Percentiles rank a stretch among this genome's conserved stretches.
These are phyloP conservation scores for Psilopsiagon aymara DNA, from an alignment of 2,113 vertebrate species.

Conservation along the genomic window DNA sequence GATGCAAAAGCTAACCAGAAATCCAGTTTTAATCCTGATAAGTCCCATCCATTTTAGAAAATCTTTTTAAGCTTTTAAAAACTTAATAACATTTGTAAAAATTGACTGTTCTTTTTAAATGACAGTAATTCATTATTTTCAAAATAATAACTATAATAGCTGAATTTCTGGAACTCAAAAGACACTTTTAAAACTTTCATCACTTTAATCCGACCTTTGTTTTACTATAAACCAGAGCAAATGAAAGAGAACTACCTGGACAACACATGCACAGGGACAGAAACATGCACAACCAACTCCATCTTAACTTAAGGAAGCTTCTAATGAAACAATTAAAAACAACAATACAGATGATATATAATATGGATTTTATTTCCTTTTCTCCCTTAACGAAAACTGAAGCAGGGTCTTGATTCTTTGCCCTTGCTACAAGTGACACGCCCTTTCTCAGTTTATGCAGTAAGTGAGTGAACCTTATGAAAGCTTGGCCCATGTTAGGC, in stretches of 20 bases:
- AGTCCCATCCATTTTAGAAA: not conserved
- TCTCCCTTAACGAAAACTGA: not conserved
- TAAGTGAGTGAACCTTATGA: not conserved
- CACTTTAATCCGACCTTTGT: not conserved
- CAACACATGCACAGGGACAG: not conserved
- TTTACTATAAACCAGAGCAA: not conserved
- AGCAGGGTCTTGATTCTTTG: not conserved
- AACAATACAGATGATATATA: not conserved
- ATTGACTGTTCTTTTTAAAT: not conserved
- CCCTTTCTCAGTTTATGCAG: not conserved
- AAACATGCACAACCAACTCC: not conserved
- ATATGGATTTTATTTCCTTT: not conserved
- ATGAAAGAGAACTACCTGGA: not conserved
- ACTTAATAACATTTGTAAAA: not conserved
- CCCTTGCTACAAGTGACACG: not conserved
- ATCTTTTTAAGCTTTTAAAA: not conserved
- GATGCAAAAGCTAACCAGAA: not conserved
- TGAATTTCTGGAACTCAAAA: not conserved
- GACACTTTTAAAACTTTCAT: not conserved
- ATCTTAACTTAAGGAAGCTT: slow-evolving; percentile 11
- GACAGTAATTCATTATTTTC: not conserved
- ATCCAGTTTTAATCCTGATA: not conserved
- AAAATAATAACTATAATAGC: not conserved
- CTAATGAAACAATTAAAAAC: not conserved
- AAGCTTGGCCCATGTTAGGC: not conserved